These are phyloP conservation scores for Bombus picipes DNA, from an alignment of 1,140 invertebrate species.

Conservation along the genomic window DNA sequence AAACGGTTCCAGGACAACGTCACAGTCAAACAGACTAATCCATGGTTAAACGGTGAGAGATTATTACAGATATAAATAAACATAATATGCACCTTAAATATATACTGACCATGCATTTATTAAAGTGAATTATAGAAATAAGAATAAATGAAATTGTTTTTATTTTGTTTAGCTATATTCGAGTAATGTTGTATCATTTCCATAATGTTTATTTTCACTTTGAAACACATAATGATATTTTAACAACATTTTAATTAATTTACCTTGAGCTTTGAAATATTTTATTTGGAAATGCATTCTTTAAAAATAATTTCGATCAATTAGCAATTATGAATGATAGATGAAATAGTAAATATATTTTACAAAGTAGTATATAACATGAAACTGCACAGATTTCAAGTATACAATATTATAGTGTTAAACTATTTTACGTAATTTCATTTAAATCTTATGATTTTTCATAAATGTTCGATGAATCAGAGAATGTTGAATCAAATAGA, in stretches of 20 bases:
- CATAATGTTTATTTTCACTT: neutral
- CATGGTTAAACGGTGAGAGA: slow-evolving; percentile 92
- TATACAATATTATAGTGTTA: neutral
- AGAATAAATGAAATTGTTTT: neutral
- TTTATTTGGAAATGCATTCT: neutral
- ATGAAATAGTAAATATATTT: neutral
- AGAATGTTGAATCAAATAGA: neutral
- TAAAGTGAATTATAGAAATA: neutral
- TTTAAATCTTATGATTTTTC: neutral
- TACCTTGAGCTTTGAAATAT: neutral
- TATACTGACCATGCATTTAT: too few relatives aligned
- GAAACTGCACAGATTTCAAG: neutral
- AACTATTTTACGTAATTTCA: neutral
- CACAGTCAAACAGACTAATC: slow-evolving; percentile 90
- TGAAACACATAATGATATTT: neutral
- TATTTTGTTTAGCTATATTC: neutral
- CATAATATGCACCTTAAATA: slow-evolving; percentile 18
- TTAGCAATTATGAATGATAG: neutral
- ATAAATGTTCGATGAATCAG: neutral
- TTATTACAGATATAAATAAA: slow-evolving; percentile 44
- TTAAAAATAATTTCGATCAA: neutral
- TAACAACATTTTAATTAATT: neutral
- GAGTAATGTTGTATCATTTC: neutral
- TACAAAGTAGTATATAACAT: neutral
- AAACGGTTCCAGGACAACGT: slow-evolving; percentile 88